Base-by-base conservation (phyloP, 2,888 invertebrate genomes). In the Chymomyza amoena region DNA sequence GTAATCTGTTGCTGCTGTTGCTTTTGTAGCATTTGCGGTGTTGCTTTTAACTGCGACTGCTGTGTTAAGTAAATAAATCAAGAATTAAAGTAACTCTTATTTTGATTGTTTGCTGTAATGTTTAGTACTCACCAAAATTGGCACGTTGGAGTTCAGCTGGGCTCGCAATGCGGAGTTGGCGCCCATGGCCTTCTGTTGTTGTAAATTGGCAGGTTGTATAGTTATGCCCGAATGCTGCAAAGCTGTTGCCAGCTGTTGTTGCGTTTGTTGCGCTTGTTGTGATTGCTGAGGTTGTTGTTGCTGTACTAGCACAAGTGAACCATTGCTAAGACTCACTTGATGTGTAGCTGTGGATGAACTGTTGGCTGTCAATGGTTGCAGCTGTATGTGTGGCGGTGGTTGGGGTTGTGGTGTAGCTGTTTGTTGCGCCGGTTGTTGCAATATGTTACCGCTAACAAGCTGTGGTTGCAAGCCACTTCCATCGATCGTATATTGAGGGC, bases 21-120 rank as follows among this genome's bases (percentile, higher is more conserved):
- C 16, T 62, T 18, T 50, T 81, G 80, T 67, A 90, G 85, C 28
- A 87, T 80, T 75, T 90, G 82, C 16, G 90, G 87, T 25, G 89
- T 84, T 59, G 92, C 93, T 86, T 95, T 95, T 63, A 95, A 91
- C 88, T 95, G 95, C 62, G 95, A 94, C 92, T 95, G 95, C 95
- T 95, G 84, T 18, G 87, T 45, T 45, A 45, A 45, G 13, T 13
- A 45, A 13, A 45, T 45, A 13, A 45, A 32, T 45, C 4, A 5
- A 13, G 10, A 13, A 45, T 10, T 45, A 45, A 45, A 45, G 39
- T 3, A 45, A 13, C 10, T 45, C 4, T 45, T 45, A 13, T 0
- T 0, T 45, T 13, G 13, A 45, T 13, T 13, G 39, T 13, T 45
- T 10, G 13, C 2, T 25, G 25, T 25, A 25, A 13, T 45, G 13